A percentile compares a stretch with the other conserved stretches of the same genome.
phyloP scores from a whole-genome alignment of 2,888 invertebrate species.

The Machimus rusticus region DNA sequence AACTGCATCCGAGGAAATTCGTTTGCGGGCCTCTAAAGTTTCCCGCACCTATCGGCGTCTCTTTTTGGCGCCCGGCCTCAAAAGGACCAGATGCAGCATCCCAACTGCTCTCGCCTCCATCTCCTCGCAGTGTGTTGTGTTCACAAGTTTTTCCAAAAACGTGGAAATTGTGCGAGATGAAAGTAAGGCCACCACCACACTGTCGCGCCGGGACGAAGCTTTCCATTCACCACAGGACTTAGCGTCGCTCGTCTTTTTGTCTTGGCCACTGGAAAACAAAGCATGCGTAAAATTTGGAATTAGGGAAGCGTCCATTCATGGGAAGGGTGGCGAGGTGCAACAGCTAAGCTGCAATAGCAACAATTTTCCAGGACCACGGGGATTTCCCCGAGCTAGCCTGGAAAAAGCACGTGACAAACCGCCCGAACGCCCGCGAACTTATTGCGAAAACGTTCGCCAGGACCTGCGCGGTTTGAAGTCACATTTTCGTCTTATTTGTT shows the following conservation, averaged over 20 bases:
- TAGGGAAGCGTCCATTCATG: constrained; percentile 13
- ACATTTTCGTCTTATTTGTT: neutral
- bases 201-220: neutral
- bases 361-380: constrained; percentile 33
- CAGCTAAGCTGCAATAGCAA: constrained; percentile 26
- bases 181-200: neutral
- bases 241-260: constrained; percentile 30
- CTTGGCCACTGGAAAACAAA: constrained; percentile 30
- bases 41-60: neutral
- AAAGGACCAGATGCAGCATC: neutral
- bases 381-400: constrained; percentile 10
- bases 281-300: constrained; percentile 45
- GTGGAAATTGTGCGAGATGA: constrained; percentile 33
- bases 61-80: neutral
- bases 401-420: constrained; percentile 32
- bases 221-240: constrained; percentile 13
- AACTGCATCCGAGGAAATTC: constrained; percentile 43
- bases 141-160: constrained; percentile 12
- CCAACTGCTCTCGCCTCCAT: constrained; percentile 1
- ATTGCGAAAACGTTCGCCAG: neutral
- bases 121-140: constrained; percentile 5
- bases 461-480: neutral
- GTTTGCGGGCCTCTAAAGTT: neutral
- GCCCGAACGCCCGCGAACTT: neutral
- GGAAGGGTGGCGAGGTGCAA: constrained; percentile 34